These are phyloP conservation scores for Psittacula cyanocephala DNA, from an alignment of 2,113 vertebrate species.

Conservation along the genomic window DNA sequence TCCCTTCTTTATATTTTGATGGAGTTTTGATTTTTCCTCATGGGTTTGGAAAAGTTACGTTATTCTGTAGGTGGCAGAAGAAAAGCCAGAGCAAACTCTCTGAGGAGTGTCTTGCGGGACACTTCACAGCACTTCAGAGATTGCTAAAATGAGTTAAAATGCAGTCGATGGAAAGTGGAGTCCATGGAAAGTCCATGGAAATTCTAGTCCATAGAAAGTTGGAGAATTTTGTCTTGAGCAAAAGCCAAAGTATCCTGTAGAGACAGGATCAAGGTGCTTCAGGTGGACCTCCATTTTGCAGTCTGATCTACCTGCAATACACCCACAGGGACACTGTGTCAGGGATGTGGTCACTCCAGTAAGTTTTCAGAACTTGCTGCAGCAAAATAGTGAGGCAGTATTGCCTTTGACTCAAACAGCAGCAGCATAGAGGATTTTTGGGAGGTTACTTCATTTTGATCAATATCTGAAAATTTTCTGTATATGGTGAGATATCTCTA, in stretches of 20 bases:
- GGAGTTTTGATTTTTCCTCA: background rate
- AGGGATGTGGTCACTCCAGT: background rate
- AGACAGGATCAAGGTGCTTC: background rate
- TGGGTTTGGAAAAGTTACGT: background rate
- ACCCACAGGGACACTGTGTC: accelerated
- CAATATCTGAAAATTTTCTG: background rate
- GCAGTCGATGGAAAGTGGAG: background rate
- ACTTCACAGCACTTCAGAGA: background rate
- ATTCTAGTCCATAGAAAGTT: background rate
- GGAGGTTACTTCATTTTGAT: background rate
- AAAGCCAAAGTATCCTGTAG: background rate
- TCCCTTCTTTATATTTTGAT: background rate
- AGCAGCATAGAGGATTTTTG: background rate
- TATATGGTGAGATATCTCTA: background rate
- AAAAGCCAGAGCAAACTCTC: background rate
- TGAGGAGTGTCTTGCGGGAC: background rate
- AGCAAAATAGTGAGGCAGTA: background rate
- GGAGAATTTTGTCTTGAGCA: background rate
- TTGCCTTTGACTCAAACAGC: background rate
- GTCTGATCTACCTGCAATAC: background rate
- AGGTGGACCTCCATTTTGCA: background rate
- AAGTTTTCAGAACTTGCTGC: background rate
- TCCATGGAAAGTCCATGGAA: background rate
- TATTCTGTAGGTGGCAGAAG: background rate
- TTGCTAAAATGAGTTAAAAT: background rate